Percentiles rank a stretch among this genome's conserved stretches.
phyloP scores from a whole-genome alignment of 2,797 vertebrate species.

The Alfaro cultratus region DNA sequence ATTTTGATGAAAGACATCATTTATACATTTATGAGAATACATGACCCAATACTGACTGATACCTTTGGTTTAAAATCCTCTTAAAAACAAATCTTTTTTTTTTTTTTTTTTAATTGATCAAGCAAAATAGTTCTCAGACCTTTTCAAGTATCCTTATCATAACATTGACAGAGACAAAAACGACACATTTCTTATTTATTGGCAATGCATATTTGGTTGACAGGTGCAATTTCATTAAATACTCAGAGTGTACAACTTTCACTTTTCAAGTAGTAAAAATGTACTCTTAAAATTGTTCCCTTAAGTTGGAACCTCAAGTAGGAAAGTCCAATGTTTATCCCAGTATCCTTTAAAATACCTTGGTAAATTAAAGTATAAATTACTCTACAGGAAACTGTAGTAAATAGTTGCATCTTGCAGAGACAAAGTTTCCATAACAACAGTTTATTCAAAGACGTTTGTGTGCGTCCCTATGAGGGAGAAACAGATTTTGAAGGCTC shows the following conservation, averaged over 20 bases:
- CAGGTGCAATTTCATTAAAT: not conserved
- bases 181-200: not conserved
- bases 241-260: not conserved
- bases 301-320: not conserved
- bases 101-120: not conserved
- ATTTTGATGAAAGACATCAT: not conserved
- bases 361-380: not conserved
- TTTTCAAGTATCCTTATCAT: not conserved
- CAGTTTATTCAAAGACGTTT: not conserved
- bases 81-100: not conserved
- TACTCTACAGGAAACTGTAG: not conserved
- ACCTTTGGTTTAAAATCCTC: not conserved
- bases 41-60: not conserved
- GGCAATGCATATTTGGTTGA: not conserved
- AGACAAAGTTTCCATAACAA: constrained; percentile 5
- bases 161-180: not conserved
- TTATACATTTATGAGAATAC: not conserved
- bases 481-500: not conserved
- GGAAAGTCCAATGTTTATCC: not conserved
- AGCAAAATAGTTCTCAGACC: not conserved
- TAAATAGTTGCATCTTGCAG: not conserved
- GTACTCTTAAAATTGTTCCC: not conserved
- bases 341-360: not conserved
- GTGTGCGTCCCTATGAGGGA: not conserved
- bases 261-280: not conserved